Conservation (phyloP, 92 coral and sea anemone species). For the Phymanthus crucifer region DNA sequence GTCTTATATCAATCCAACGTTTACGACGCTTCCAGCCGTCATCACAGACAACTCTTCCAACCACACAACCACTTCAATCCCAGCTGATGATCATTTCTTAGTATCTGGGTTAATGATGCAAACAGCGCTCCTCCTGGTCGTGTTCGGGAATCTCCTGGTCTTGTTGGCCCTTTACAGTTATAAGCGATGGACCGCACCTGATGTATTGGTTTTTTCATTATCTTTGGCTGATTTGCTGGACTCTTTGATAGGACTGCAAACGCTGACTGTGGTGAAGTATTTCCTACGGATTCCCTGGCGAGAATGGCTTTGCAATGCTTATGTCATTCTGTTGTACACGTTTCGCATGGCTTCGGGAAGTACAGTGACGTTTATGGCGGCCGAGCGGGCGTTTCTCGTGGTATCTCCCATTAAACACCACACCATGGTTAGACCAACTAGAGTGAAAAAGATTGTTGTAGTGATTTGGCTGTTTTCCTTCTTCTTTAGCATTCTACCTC, state of each 20-base stretch:
- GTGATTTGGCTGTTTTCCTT: slow-evolving; percentile 73
- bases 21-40: neutral
- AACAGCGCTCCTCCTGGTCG: slow-evolving; percentile 49
- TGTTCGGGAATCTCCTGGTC: slow-evolving; percentile 72
- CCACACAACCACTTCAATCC: neutral
- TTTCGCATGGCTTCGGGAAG: slow-evolving; percentile 74
- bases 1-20: neutral
- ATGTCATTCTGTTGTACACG: slow-evolving; percentile 50
- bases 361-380: slow-evolving; percentile 76
- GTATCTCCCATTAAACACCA: slow-evolving; percentile 66
- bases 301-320: slow-evolving; percentile 44
- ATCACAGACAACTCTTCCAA: slow-evolving; percentile 6
- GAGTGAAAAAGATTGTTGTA: slow-evolving; percentile 42
- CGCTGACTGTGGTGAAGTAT: slow-evolving; percentile 66
- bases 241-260: slow-evolving; percentile 70
- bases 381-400: slow-evolving; percentile 65
- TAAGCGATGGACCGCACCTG: slow-evolving; percentile 76
- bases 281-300: slow-evolving; percentile 42
- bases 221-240: slow-evolving; percentile 85
- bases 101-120: slow-evolving; percentile 57
- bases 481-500: slow-evolving; percentile 52
- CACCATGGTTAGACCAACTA: slow-evolving; percentile 49
- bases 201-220: slow-evolving; percentile 74
- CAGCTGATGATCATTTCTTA: slow-evolving; percentile 22
- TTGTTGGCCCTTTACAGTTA: slow-evolving; percentile 55